Evolutionary conservation across 2,888 invertebrate genomes (phyloP).

Genomic region (Cantharis rustica): DNA sequence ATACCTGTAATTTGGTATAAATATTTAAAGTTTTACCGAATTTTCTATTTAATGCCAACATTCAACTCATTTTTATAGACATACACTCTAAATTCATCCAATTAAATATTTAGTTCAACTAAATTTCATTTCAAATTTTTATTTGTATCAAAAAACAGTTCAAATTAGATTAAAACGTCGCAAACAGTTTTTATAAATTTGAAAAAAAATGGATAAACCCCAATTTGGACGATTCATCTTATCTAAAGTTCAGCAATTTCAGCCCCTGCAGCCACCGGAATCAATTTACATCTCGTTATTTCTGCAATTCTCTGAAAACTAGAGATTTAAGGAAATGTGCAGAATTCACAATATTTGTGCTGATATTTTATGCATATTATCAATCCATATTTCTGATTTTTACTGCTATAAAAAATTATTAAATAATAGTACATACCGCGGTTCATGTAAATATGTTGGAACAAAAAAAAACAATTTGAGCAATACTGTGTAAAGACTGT

Average conservation of each 20-base stretch:
- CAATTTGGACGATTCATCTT: slow-evolving; percentile 54
- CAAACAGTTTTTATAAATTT: slow-evolving; percentile 21
- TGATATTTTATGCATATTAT: slow-evolving; percentile 26
- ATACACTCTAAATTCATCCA: neutral
- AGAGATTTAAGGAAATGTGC: slow-evolving; percentile 32
- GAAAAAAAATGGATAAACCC: slow-evolving; percentile 49
- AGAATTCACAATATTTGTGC: slow-evolving; percentile 31
- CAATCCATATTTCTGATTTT: neutral
- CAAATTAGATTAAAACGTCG: slow-evolving; percentile 6
- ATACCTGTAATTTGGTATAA: slow-evolving; percentile 18
- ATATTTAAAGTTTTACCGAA: slow-evolving; percentile 17
- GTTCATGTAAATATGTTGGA: neutral
- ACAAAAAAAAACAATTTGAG: too few relatives aligned
- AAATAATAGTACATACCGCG: neutral
- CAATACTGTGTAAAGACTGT: neutral
- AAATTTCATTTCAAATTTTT: neutral
- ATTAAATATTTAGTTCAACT: neutral
- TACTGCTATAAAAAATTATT: neutral
- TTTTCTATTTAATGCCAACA: slow-evolving; percentile 3
- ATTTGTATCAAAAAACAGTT: neutral
- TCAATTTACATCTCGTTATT: slow-evolving; percentile 58
- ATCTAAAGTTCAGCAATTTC: slow-evolving; percentile 55
- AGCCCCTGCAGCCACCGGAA: slow-evolving; percentile 51
- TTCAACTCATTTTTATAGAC: neutral
- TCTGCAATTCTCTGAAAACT: slow-evolving; percentile 40